Percentiles rank a stretch among this genome's conserved stretches.
These are phyloP conservation scores for Megalurothrips usitatus DNA, from an alignment of 2,888 invertebrate species.

Conservation along the genomic window DNA sequence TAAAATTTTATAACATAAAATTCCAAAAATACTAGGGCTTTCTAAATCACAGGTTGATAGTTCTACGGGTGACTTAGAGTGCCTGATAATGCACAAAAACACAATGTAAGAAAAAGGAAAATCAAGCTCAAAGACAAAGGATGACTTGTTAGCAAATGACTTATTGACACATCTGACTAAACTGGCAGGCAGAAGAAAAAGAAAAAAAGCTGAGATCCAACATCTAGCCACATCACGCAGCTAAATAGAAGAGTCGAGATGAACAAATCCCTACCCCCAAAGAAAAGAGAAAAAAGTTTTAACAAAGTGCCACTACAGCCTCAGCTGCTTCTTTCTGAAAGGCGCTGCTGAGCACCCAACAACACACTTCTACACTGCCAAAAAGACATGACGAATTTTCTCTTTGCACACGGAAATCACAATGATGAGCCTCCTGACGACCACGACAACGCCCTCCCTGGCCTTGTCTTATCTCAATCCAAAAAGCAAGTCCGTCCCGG, in stretches of 20 bases:
- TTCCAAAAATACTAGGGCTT: no score
- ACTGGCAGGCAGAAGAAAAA: background rate
- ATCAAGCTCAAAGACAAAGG: background rate
- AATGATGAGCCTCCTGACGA: background rate
- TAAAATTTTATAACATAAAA: background rate
- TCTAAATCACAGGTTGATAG: no score
- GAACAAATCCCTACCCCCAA: no score
- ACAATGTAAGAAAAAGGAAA: background rate
- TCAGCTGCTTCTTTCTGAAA: no score
- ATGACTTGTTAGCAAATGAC: background rate
- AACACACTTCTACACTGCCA: no score
- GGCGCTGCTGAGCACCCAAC: no score
- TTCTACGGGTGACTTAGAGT: no score
- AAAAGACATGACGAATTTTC: no score
- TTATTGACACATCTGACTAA: background rate
- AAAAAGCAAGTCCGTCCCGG: background rate
- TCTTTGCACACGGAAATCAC: conserved; percentile 32
- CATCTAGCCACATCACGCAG: background rate
- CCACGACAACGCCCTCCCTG: background rate
- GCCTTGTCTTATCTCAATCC: background rate
- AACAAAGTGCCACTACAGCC: no score
- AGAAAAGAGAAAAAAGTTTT: no score
- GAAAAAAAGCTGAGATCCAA: conserved; percentile 25
- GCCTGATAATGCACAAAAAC: background rate
- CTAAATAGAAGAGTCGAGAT: no score